These are phyloP conservation scores for Megalonaias nervosa DNA, from an alignment of 1,140 invertebrate species.

Conservation along the genomic window DNA sequence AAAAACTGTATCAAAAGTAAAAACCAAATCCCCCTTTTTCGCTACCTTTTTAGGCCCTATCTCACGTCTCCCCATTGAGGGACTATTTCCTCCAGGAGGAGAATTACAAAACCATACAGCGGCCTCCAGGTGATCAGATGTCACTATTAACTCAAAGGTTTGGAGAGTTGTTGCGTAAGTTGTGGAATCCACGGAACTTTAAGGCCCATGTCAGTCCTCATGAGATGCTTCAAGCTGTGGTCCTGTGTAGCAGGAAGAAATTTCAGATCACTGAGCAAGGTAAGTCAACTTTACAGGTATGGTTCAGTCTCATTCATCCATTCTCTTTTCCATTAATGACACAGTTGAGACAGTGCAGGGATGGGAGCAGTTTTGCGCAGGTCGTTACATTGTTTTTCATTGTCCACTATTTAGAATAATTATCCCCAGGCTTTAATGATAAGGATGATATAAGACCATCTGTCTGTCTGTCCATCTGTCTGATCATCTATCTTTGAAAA, in stretches of 20 bases:
- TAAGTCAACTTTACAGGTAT: conserved; percentile 58
- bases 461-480: no score
- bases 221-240: conserved; percentile 99
- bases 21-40: neutral
- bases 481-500: no score
- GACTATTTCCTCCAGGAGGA: conserved; percentile 96
- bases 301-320: neutral
- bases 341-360: neutral
- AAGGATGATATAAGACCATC: no score
- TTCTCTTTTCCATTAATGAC: neutral
- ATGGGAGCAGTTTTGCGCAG: neutral
- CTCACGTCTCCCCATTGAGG: conserved; percentile 93
- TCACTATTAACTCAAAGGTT: conserved; percentile 96
- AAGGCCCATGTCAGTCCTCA: conserved; percentile 99
- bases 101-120: conserved; percentile 90
- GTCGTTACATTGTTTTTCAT: neutral
- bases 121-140: conserved; percentile 84
- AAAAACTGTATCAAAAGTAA: no score
- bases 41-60: conserved; percentile 81
- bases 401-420: neutral
- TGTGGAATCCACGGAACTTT: conserved; percentile 99
- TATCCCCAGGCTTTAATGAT: neutral
- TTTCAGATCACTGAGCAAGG: conserved; percentile 99
- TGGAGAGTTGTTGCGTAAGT: conserved; percentile 96
- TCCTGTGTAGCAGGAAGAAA: conserved; percentile 97